These are phyloP conservation scores for pig (Sus scrofa) DNA, from an alignment of 2,113 vertebrate genomes.

Conservation along the genomic window T2T-Sscrofa CM000820.6:39060501-39061000, in stretches of 20 bases:
- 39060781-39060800: not conserved
- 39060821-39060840: not conserved
- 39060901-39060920: not conserved
- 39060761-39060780: not conserved
- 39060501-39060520: not conserved
- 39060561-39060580: not conserved
- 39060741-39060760: not conserved
- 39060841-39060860: not conserved
- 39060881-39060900: conserved; percentile 32
- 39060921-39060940: not conserved
- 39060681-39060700: fast-evolving
- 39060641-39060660: not conserved
- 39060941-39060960: not conserved
- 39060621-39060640: not conserved
- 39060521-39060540: not conserved
- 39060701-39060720: not conserved
- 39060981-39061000: not conserved
- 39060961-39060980: not conserved
- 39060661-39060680: not conserved
- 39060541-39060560: not conserved
- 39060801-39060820: not conserved
- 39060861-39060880: not conserved
- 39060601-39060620: conserved; percentile 11
- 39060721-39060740: not conserved
- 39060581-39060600: not conserved